Conservation (phyloP, 2,888 invertebrate genomes). For the Ophion ventricosus region DNA sequence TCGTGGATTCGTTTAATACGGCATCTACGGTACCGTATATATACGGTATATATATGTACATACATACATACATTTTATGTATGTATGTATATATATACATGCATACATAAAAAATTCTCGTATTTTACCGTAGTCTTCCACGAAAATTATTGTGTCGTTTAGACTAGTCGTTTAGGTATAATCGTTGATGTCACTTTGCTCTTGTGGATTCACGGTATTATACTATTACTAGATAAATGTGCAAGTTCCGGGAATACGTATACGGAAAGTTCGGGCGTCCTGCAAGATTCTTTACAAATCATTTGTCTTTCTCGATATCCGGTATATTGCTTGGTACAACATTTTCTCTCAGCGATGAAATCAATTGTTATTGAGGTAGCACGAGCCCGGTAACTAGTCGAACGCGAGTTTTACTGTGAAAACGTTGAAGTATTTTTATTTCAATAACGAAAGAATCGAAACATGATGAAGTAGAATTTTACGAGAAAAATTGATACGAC, state of each 20-base stretch:
- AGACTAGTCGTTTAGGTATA: slow-evolving; percentile 39
- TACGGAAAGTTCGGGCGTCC: background rate
- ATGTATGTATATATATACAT: background rate
- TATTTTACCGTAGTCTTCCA: slow-evolving; percentile 59
- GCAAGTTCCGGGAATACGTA: background rate
- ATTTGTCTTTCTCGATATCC: too few relatives aligned
- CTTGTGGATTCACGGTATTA: slow-evolving; percentile 33
- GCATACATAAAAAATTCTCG: slow-evolving; percentile 31
- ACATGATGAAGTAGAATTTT: too few relatives aligned
- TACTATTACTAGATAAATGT: slow-evolving; percentile 13
- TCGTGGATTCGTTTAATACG: slow-evolving; percentile 1
- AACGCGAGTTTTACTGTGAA: too few relatives aligned
- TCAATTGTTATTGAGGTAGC: too few relatives aligned
- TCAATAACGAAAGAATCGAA: too few relatives aligned
- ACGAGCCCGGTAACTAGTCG: too few relatives aligned
- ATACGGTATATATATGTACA: background rate
- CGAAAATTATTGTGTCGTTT: slow-evolving; percentile 45
- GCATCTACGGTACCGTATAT: too few relatives aligned
- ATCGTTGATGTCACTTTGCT: slow-evolving; percentile 46
- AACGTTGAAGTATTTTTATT: too few relatives aligned
- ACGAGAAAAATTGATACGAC: too few relatives aligned
- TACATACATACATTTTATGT: slow-evolving; percentile 1
- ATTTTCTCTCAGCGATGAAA: background rate
- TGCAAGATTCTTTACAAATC: background rate
- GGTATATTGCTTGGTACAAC: too few relatives aligned